Base-by-base conservation (phyloP, 1,140 invertebrate genomes). In the Cyrtorhinus lividipennis region DNA sequence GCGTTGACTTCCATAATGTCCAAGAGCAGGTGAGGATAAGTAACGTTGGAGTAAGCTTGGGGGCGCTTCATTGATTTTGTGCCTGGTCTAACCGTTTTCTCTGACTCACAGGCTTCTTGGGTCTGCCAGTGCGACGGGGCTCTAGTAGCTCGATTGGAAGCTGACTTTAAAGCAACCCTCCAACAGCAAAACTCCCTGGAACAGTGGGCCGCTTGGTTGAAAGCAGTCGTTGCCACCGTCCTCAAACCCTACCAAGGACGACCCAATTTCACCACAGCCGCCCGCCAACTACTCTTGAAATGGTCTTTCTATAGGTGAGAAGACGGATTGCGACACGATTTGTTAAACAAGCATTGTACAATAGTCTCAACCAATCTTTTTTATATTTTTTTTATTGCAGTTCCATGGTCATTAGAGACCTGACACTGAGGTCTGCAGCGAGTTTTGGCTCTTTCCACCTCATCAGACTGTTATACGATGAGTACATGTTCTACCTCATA, bases 361-460 rank as follows among this genome's bases (percentile, higher is more conserved):
- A n/a, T n/a, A n/a, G n/a, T n/a, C n/a, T n/a, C n/a, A n/a, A n/a
- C n/a, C n/a, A n/a, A n/a, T n/a, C n/a, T n/a, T n/a, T n/a, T n/a
- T n/a, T n/a, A n/a, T n/a, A n/a, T n/a, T 53, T 53, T n/a, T 59
- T 59, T 59, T 26, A 12, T 18, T 57, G 58, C 71, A 95, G 92
- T 77, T 96, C 93, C 24, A 92, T 96, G 85, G 89, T 98, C 15
- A 95, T 98, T 68, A 78, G 94, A 27, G 94, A 98, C 77, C 78
- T 98, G 61, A 98, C 94, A 44, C 76, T 97, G 58, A 80, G 95
- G 70, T 96, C 92, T 66, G 95, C 96, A 23, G 91, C 93, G 12
- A 96, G 92, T 73, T 99, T 99, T 78, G 97, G 96, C 38, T 97
- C 93, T 62, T 99, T 99, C 77, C 97, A 99, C 79, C 80, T 99